These are phyloP conservation scores for Isurus oxyrinchus DNA, from an alignment of 2,113 vertebrate genomes.

Conservation along the genomic window DNA sequence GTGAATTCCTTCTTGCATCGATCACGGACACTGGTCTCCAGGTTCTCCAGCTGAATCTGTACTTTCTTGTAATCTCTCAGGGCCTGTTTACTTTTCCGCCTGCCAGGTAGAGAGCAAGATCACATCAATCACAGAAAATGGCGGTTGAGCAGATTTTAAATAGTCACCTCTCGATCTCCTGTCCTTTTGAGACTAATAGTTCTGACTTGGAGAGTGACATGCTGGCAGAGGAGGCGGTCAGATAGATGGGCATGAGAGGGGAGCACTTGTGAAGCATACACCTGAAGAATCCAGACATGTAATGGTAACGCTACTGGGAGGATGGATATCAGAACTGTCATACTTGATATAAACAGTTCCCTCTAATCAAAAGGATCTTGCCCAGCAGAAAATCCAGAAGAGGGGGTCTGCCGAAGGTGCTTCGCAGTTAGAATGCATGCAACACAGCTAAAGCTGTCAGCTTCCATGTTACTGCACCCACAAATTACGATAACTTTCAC, in stretches of 20 bases:
- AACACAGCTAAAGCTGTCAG: background rate
- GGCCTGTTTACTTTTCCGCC: conserved; percentile 96
- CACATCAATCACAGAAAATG: background rate
- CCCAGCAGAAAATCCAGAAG: background rate
- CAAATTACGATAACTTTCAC: background rate
- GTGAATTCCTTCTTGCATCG: conserved; percentile 98
- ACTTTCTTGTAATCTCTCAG: conserved; percentile 96
- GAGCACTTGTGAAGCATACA: background rate
- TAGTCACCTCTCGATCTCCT: background rate
- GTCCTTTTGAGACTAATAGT: background rate
- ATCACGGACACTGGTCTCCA: conserved; percentile 94
- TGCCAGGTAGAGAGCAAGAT: conserved; percentile 46
- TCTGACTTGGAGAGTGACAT: background rate
- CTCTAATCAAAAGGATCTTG: background rate
- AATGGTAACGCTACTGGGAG: background rate
- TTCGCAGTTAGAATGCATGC: background rate
- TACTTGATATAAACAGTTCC: background rate
- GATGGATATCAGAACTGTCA: background rate
- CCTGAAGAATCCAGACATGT: background rate
- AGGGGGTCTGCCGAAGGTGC: background rate
- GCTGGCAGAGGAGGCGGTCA: background rate
- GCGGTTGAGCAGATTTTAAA: too few species aligned
- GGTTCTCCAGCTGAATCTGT: conserved; percentile 94
- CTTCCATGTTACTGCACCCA: background rate
- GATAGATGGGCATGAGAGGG: background rate